These are phyloP conservation scores for Pomacea canaliculata DNA, from an alignment of 2,888 invertebrate genomes.

Conservation along the genomic window DNA sequence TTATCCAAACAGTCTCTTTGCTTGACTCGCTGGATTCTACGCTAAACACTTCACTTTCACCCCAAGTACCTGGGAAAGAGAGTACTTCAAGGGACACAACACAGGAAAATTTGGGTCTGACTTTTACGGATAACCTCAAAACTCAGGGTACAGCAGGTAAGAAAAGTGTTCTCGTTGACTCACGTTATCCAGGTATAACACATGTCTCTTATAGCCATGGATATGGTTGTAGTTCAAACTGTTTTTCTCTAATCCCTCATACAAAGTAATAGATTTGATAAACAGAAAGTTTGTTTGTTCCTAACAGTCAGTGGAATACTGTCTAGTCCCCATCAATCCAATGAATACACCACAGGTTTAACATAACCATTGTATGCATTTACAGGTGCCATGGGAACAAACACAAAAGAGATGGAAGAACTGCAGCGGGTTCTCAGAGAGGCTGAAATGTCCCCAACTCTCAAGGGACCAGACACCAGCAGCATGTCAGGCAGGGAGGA, in stretches of 20 bases:
- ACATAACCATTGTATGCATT: neutral
- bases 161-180: neutral
- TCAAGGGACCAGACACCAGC: slow-evolving; percentile 25
- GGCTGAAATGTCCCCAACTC: slow-evolving; percentile 56
- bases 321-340: too few species aligned
- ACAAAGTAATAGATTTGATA: neutral
- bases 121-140: slow-evolving; percentile 47
- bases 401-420: slow-evolving; percentile 66
- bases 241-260: too few species aligned
- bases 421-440: slow-evolving; percentile 59
- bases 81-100: slow-evolving; percentile 38
- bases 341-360: too few species aligned
- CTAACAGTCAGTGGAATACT: neutral
- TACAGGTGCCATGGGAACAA: slow-evolving; percentile 58
- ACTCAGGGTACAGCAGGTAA: slow-evolving; percentile 43
- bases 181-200: too few species aligned
- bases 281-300: neutral
- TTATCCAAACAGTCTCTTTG: slow-evolving; percentile 52
- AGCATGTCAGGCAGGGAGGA: neutral
- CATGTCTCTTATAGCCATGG: too few species aligned
- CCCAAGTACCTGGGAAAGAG: slow-evolving; percentile 45
- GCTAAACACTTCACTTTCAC: slow-evolving; percentile 62
- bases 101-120: slow-evolving; percentile 39
- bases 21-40: slow-evolving; percentile 66
- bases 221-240: too few species aligned